phyloP scores from a whole-genome alignment of 2,113 vertebrate genomes.

The Hemibates koningsi region DNA sequence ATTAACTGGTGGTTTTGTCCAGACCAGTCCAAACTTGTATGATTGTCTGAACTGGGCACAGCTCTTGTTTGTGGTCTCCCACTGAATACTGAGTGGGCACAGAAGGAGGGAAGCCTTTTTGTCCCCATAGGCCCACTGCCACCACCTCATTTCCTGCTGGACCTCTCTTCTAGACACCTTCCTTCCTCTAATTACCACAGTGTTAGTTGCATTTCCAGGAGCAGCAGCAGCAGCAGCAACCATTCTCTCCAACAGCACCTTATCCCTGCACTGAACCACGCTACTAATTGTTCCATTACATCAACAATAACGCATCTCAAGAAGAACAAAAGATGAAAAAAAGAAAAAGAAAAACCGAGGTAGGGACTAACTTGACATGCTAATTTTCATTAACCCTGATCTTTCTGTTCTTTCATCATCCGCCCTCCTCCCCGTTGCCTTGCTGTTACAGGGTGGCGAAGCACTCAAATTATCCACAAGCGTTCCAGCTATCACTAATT shows the following conservation, averaged over 20 bases:
- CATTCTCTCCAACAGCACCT: constrained; percentile 66
- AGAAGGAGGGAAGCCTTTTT: constrained; percentile 55
- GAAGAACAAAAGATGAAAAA: constrained; percentile 62
- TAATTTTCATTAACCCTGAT: constrained; percentile 77
- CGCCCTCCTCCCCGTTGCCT: constrained; percentile 28
- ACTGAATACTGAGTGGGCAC: constrained; percentile 70
- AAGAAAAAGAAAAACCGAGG: constrained; percentile 33
- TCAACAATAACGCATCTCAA: constrained; percentile 67
- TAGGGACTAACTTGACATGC: constrained; percentile 66
- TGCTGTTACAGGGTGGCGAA: constrained; percentile 45
- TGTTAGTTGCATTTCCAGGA: constrained; percentile 39
- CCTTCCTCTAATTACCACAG: constrained; percentile 76
- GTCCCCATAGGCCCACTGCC: constrained; percentile 75
- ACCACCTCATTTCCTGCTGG: constrained; percentile 84
- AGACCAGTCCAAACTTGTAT: constrained; percentile 93
- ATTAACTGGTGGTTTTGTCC: constrained; percentile 83
- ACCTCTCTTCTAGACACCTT: constrained; percentile 84
- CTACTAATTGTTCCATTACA: constrained; percentile 82
- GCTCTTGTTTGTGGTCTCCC: constrained; percentile 89
- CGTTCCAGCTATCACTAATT: constrained; percentile 69
- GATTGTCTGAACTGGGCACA: constrained; percentile 84
- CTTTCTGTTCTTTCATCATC: constrained; percentile 61
- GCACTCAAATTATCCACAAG: constrained; percentile 77
- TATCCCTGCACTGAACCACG: constrained; percentile 62
- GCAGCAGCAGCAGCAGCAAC: neutral